Percentiles rank a stretch among this genome's conserved stretches.
These are phyloP conservation scores for Hypselothyrea guttata DNA, from an alignment of 2,888 invertebrate species.

Conservation along the genomic window DNA sequence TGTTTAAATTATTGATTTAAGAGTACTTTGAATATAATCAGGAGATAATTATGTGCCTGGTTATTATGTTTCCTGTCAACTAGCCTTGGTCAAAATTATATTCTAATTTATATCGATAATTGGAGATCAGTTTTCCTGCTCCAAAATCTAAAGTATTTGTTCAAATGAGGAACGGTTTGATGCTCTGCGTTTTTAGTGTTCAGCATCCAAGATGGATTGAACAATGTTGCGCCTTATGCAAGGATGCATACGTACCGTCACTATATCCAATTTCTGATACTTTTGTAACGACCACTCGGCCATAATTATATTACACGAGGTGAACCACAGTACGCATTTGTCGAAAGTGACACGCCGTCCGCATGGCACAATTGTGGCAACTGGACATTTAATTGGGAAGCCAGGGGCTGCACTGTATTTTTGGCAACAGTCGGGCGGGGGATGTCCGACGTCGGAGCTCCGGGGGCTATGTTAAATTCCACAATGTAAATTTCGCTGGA, in stretches of 20 bases:
- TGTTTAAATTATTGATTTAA: too few relatives aligned
- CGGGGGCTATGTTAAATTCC: constrained; percentile 9
- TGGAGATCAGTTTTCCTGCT: too few relatives aligned
- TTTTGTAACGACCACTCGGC: constrained; percentile 82
- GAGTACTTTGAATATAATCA: too few relatives aligned
- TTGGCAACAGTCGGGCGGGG: constrained; percentile 24
- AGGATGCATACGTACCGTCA: constrained; percentile 81
- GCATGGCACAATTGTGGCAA: constrained; percentile 80
- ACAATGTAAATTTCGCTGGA: constrained; percentile 11
- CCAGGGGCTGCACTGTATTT: constrained; percentile 28
- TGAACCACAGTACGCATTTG: constrained; percentile 82
- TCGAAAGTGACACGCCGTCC: constrained; percentile 81
- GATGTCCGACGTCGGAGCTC: constrained; percentile 19
- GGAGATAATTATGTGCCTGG: too few relatives aligned
- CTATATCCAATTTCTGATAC: constrained; percentile 82
- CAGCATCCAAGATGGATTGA: too few relatives aligned
- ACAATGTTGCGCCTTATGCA: too few relatives aligned
- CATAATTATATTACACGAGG: constrained; percentile 83
- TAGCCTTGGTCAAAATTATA: too few relatives aligned
- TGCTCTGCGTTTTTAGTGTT: too few relatives aligned
- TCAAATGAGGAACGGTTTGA: too few relatives aligned
- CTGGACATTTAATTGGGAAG: constrained; percentile 67
- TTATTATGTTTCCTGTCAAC: too few relatives aligned
- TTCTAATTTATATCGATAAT: too few relatives aligned
- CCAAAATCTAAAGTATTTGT: too few relatives aligned